Percentiles rank a stretch among this genome's conserved stretches.
Evolutionary conservation across 2,888 invertebrate genomes (phyloP).

Genomic region (Elysia crispata): DNA sequence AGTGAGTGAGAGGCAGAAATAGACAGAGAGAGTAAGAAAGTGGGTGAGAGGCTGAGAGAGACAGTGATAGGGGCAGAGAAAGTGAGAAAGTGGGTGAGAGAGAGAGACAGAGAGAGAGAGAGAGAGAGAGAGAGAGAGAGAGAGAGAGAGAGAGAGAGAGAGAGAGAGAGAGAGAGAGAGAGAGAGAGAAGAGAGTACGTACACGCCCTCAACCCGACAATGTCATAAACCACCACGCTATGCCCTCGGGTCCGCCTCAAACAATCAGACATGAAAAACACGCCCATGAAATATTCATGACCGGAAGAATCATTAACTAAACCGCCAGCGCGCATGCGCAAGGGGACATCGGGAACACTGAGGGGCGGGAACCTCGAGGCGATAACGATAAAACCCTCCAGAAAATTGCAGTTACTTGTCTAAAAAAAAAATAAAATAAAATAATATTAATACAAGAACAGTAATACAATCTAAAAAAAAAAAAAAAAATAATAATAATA

Average conservation of each 20-base stretch:
- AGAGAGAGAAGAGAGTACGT: conserved; percentile 37
- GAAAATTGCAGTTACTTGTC: not conserved
- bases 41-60: not conserved
- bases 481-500: no score
- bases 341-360: no score
- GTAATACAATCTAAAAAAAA: no score
- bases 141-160: not conserved
- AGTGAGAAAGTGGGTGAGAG: not conserved
- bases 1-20: no score
- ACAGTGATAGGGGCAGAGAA: not conserved
- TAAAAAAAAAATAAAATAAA: no score
- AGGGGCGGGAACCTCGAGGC: no score
- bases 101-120: conserved; percentile 11
- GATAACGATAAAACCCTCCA: no score
- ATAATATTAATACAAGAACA: no score
- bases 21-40: not conserved
- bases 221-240: conserved; percentile 33
- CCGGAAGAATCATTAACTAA: no score
- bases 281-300: no score
- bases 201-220: conserved; percentile 18
- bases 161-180: not conserved
- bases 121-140: not conserved
- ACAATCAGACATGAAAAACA: no score
- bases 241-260: not conserved
- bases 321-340: no score